Conservation (phyloP, 1,140 invertebrate genomes). For the Gerris buenoi region DNA sequence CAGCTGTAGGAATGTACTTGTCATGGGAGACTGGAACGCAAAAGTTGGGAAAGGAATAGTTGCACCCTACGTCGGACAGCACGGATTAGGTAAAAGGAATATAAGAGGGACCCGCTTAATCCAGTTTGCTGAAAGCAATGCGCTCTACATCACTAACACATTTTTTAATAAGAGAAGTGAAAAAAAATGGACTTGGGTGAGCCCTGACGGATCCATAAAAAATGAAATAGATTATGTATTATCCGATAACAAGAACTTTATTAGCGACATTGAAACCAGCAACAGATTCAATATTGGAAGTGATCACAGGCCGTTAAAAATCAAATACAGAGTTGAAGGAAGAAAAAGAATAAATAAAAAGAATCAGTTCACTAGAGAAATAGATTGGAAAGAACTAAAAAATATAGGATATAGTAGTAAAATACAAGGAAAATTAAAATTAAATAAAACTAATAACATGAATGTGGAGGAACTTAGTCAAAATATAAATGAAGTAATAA, state of each 20-base stretch:
- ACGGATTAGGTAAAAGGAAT: conserved; percentile 8
- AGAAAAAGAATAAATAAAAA: not conserved
- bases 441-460: not conserved
- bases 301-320: not conserved
- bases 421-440: not conserved
- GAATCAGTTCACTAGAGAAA: not conserved
- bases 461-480: not conserved
- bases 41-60: conserved; percentile 8
- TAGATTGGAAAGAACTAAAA: not conserved
- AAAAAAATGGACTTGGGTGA: not conserved
- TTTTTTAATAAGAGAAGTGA: not conserved
- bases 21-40: conserved; percentile 13
- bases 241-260: not conserved
- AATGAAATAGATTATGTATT: not conserved
- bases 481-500: not conserved
- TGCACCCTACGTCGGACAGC: not conserved
- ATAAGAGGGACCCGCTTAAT: not conserved
- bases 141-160: conserved; percentile 13
- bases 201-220: not conserved
- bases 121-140: conserved; percentile 10
- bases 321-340: not conserved
- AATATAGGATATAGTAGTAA: not conserved
- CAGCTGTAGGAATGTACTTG: conserved; percentile 5
- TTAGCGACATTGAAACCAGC: not conserved
- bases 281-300: not conserved